Percentiles rank a stretch among this genome's conserved stretches.
Conservation (phyloP, 2,113 vertebrate genomes). For the Proteles cristata region DNA sequence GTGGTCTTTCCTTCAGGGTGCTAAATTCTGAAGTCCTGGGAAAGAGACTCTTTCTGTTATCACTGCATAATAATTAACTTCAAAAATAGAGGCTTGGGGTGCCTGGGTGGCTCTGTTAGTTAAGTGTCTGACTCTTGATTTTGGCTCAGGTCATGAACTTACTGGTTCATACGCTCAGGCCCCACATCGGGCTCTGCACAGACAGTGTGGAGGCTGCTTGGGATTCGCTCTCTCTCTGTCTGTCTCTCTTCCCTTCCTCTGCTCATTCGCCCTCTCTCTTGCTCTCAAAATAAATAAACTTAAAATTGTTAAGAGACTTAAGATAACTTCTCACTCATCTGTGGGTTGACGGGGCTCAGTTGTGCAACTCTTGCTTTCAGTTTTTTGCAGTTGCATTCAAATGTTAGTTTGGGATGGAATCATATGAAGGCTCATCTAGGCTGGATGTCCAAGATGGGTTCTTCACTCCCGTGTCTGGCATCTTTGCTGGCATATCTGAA, state of each 20-base stretch:
- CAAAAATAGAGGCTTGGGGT: neutral
- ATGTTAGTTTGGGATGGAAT: neutral
- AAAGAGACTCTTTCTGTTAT: conserved; percentile 6
- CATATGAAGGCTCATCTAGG: neutral
- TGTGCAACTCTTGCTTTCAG: neutral
- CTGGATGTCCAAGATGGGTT: neutral
- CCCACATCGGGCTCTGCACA: too few species aligned
- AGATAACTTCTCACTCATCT: neutral
- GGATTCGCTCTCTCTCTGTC: too few species aligned
- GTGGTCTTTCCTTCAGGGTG: neutral
- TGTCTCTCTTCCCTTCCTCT: too few species aligned
- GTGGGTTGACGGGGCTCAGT: neutral
- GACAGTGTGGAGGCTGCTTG: too few species aligned
- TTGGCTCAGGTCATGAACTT: too few species aligned
- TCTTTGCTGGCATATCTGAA: neutral
- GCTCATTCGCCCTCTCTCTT: too few species aligned
- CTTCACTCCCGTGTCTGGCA: neutral
- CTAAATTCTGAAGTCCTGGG: conserved; percentile 19
- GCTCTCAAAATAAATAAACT: too few species aligned
- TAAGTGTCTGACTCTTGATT: too few species aligned
- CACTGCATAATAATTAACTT: neutral
- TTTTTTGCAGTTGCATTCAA: neutral
- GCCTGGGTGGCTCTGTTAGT: too few species aligned
- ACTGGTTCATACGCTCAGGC: too few species aligned
- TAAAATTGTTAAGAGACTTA: neutral